Percentiles rank a stretch among this genome's conserved stretches.
These are phyloP conservation scores for Lordiphosa stackelbergi DNA, from an alignment of 1,140 invertebrate genomes.

Conservation along the genomic window DNA sequence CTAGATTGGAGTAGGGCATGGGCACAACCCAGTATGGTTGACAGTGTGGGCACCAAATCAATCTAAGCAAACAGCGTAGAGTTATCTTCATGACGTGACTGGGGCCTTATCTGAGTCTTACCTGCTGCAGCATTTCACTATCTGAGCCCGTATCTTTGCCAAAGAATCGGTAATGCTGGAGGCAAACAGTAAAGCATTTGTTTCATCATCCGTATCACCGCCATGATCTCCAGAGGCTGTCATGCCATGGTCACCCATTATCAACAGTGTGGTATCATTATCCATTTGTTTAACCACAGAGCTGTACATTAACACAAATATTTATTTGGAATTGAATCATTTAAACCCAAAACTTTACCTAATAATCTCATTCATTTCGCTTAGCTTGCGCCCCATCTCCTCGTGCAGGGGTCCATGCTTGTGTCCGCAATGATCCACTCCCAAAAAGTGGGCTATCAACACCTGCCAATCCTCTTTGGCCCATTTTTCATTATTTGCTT, in stretches of 20 bases:
- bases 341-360: no score
- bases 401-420: constrained; percentile 93
- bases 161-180: constrained; percentile 78
- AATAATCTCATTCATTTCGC: constrained; percentile 92
- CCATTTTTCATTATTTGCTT: constrained; percentile 84
- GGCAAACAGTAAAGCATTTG: constrained; percentile 91
- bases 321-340: no score
- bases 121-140: constrained; percentile 77
- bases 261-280: constrained; percentile 90
- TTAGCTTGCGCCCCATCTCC: constrained; percentile 94
- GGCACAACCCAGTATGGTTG: constrained; percentile 90
- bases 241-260: constrained; percentile 99
- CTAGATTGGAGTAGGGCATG: constrained; percentile 96
- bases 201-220: constrained; percentile 92
- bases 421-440: constrained; percentile 98
- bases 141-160: constrained; percentile 63
- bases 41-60: constrained; percentile 95
- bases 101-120: constrained; percentile 37
- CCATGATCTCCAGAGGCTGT: constrained; percentile 96
- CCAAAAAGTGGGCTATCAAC: constrained; percentile 94
- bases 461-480: constrained; percentile 89
- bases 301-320: no score
- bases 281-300: constrained; percentile 83
- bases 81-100: constrained; percentile 39
- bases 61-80: constrained; percentile 84